Conservation (phyloP, 2,888 invertebrate species). For the Diaphora mendica region DNA sequence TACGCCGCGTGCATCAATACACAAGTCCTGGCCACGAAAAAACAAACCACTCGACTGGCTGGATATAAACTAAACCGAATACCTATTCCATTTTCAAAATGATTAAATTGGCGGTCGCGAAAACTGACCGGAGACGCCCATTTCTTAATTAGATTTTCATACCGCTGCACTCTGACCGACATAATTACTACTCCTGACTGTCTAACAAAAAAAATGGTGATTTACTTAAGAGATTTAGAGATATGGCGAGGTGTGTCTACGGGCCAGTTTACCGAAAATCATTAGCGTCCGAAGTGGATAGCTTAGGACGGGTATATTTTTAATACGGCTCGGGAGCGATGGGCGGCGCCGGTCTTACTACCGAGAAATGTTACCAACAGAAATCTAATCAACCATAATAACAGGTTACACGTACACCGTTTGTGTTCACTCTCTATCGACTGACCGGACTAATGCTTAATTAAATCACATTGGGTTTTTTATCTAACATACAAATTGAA, state of each 20-base stretch:
- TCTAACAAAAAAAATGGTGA: constrained; percentile 81
- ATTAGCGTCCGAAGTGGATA: constrained; percentile 83
- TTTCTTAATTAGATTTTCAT: constrained; percentile 85
- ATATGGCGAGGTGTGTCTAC: constrained; percentile 80
- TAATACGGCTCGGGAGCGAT: constrained; percentile 84
- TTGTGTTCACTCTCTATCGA: constrained; percentile 82
- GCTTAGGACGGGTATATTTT: constrained; percentile 83
- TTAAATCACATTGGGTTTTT: constrained; percentile 83
- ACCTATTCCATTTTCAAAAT: constrained; percentile 61
- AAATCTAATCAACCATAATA: constrained; percentile 87
- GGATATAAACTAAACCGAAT: constrained; percentile 48
- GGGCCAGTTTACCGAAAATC: constrained; percentile 85
- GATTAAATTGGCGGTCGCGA: constrained; percentile 72
- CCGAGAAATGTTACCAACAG: constrained; percentile 86
- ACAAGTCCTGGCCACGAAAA: constrained; percentile 57
- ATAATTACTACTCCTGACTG: constrained; percentile 84
- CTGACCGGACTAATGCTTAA: constrained; percentile 81
- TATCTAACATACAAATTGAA: constrained; percentile 67
- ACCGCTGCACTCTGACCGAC: constrained; percentile 85
- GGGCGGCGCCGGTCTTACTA: constrained; percentile 83
- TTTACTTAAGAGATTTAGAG: constrained; percentile 84
- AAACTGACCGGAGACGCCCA: constrained; percentile 75
- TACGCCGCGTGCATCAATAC: constrained; percentile 72
- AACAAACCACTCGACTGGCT: constrained; percentile 50
- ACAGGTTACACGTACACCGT: constrained; percentile 84